Percentiles rank a stretch among this genome's conserved stretches.
Conservation (phyloP, 2,113 vertebrate species). For the Heterotis niloticus region DNA sequence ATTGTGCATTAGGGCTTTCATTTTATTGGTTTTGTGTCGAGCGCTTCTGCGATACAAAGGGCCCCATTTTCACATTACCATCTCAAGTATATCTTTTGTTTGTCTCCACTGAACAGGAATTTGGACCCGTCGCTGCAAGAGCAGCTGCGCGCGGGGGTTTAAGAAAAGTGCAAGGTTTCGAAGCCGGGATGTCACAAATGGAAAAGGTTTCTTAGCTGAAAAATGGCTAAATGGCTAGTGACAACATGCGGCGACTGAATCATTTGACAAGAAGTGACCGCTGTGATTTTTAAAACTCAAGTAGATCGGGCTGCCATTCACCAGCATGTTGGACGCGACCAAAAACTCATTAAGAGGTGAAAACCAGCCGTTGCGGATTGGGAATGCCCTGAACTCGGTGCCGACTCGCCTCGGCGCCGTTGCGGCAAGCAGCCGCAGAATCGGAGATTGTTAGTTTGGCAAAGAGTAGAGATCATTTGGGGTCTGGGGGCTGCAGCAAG, state of each 20-base stretch:
- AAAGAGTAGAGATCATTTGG: too few relatives aligned
- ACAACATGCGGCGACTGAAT: too few relatives aligned
- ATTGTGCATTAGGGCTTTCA: slow-evolving; percentile 43
- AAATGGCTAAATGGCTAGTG: neutral
- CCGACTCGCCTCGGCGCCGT: too few relatives aligned
- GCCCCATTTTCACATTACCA: slow-evolving; percentile 38
- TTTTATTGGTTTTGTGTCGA: slow-evolving; percentile 36
- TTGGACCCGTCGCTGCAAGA: slow-evolving; percentile 17
- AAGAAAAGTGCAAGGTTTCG: neutral
- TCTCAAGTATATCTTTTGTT: slow-evolving; percentile 15
- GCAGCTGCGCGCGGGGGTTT: neutral
- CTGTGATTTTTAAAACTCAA: slow-evolving; percentile 56
- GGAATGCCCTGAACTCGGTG: too few relatives aligned
- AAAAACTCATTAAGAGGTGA: too few relatives aligned
- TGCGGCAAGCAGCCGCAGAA: too few relatives aligned
- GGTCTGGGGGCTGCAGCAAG: slow-evolving; percentile 8
- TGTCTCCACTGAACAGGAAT: slow-evolving; percentile 13
- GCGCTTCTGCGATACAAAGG: slow-evolving; percentile 24
- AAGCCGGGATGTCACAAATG: neutral
- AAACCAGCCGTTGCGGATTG: too few relatives aligned
- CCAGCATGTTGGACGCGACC: too few relatives aligned
- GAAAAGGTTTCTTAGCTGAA: neutral
- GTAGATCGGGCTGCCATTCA: slow-evolving; percentile 22
- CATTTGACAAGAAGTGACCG: slow-evolving; percentile 24
- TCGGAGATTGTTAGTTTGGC: too few relatives aligned